A percentile compares a stretch with the other conserved stretches of the same genome.
Conservation (phyloP, 1,140 invertebrate species). For the Psix sp. region DNA sequence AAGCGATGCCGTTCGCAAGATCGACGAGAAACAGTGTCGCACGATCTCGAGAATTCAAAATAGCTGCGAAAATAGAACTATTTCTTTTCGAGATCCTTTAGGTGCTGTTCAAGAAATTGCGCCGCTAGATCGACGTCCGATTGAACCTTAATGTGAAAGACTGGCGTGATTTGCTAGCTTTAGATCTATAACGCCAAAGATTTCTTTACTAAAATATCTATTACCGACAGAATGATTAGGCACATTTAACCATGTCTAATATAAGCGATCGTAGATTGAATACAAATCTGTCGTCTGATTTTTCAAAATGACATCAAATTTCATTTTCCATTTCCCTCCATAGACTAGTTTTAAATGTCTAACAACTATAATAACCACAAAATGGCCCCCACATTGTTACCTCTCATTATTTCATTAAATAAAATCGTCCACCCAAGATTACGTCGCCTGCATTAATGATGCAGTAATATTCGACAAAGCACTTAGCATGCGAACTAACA, state of each 20-base stretch:
- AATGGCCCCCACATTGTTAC: no score
- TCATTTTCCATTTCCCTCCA: no score
- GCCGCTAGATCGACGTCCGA: background rate
- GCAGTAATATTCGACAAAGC: constrained; percentile 23
- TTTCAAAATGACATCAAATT: no score
- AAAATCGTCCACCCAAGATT: constrained; percentile 13
- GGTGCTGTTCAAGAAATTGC: constrained; percentile 14
- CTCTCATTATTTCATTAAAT: no score
- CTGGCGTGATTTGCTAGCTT: constrained; percentile 1
- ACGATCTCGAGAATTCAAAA: constrained; percentile 33
- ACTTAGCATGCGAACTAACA: constrained; percentile 27
- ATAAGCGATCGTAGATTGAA: no score
- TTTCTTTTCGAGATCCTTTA: constrained; percentile 10
- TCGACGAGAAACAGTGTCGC: constrained; percentile 41
- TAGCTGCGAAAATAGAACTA: constrained; percentile 27
- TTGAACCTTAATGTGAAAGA: constrained; percentile 29
- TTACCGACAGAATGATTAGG: no score
- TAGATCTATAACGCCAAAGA: no score
- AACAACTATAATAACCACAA: no score
- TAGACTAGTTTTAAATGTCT: no score
- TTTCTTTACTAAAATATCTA: no score
- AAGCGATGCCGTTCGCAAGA: constrained; percentile 29
- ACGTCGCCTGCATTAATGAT: constrained; percentile 30
- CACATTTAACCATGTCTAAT: no score
- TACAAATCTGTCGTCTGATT: no score